Evolutionary conservation across 2,797 vertebrate species (phyloP), one percentile per base, ranked within the genome.

Genomic region (Sparus aurata): DNA sequence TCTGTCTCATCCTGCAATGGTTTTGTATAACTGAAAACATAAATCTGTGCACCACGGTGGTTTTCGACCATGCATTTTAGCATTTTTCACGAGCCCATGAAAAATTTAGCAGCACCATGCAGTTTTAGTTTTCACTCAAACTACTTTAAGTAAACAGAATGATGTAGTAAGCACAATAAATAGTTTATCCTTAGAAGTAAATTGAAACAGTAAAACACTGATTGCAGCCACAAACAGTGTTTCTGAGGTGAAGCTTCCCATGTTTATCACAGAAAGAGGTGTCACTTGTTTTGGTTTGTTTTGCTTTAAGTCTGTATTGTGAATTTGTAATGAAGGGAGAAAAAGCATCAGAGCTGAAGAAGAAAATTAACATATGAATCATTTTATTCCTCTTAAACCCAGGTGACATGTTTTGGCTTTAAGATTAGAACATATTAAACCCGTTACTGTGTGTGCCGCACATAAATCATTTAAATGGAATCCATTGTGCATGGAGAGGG

Each of bases 391-490:
- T 18, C 49, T 60, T 27, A 84, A 75, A 69, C 23, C 46, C 25
- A 52, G 62, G 69, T 80, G 77, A 71, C 64, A 54, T 20, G 70
- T 64, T 77, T 22, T 20, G 27, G 65, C 69, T 79, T 85, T 75
- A 67, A 80, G 79, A 74, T 85, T 43, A 73, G 66, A 69, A 49
- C 34, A 52, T 34, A 85, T 85, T 64, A 84, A 85, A 85, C 1
- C 75, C 17, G 46, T 73, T 62, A 43, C 70, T 71, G 62, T 64
- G 60, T 64, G 71, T 64, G 82, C 64, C 46, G 62, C 63, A 61
- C 69, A 85, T 89, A 60, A 88, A 88, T 91, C 71, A 84, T 92
- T 89, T 73, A 88, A 75, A 75, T 60, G 22, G 60, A 83, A 79
- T 84, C 67, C 69, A 69, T 77, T 80, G 79, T 85, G 87, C 75